Evolutionary conservation across 2,113 vertebrate genomes (phyloP), one percentile per base, ranked within the genome.

Genomic region (Bufo gargarizans): DNA sequence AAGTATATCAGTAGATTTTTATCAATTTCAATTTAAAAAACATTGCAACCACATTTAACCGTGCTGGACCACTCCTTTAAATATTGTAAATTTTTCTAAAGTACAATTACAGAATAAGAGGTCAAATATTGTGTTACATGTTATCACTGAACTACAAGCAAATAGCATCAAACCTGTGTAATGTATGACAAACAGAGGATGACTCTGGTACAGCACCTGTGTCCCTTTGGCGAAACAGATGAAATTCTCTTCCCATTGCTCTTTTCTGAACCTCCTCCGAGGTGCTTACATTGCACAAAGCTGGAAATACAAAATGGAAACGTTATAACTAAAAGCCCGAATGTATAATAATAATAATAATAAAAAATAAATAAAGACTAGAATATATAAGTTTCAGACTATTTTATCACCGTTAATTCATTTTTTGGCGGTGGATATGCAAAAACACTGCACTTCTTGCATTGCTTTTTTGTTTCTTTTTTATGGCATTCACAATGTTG

Each of bases 261-360:
- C 6, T 63, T 50, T 63, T 63, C 6, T 17, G 49, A n/a, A 22
- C 10, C n/a, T 22, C 20, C 50, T 71, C 65, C 22, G 13, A 56
- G 61, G 12, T 17, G 6, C n/a, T 67, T 71, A 71, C 82, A 84
- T 84, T 71, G 82, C 82, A 84, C 49, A 84, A 22, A 71, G 63
- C 82, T 84, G 65, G 19, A 84, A 71, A 67, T 4, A 83, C 17
- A 84, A 50, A 14, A 71, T 55, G 3, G 6, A 83, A 82, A 82
- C 0, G 33, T 7, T 53, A 9, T 58, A 58, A 58, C 9, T 58
- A 83, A 55, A n/a, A 16, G n/a, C 4, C 0, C 20, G 1, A 43
- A 43, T 43, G 16, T 2, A 9, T 6, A 10, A 7, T 3, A 69
- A 69, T 33, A 4, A 69, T 69, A 69, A 69, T 33, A 63, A 63